A percentile compares a stretch with the other conserved stretches of the same genome.
Conservation (phyloP, 2,888 invertebrate species). For the Schizotus pectinicornis region DNA sequence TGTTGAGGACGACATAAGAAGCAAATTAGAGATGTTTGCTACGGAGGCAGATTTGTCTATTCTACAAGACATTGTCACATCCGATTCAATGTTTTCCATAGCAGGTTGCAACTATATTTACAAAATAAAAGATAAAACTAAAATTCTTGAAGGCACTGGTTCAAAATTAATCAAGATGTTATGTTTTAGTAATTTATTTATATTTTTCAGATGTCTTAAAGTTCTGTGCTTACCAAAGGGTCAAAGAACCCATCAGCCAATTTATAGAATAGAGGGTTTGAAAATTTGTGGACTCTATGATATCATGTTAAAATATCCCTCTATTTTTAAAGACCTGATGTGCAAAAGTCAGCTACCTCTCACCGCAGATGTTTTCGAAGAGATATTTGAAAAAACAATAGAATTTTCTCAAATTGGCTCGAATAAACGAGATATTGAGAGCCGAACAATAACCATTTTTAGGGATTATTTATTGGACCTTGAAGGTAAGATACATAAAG, state of each 20-base stretch:
- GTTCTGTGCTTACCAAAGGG: background rate
- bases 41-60: background rate
- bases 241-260: background rate
- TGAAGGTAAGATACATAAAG: constrained; percentile 3
- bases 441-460: background rate
- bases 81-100: constrained; percentile 17
- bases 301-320: background rate
- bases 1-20: constrained; percentile 17
- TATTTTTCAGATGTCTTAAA: background rate
- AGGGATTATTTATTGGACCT: background rate
- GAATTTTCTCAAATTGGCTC: background rate
- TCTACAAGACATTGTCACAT: constrained; percentile 5
- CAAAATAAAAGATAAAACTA: constrained; percentile 1
- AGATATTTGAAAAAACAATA: constrained; percentile 4
- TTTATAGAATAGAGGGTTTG: constrained; percentile 6
- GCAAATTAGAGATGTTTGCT: background rate
- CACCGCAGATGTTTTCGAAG: background rate
- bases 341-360: background rate
- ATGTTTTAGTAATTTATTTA: background rate
- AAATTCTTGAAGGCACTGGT: constrained; percentile 4
- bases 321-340: background rate
- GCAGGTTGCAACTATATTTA: constrained; percentile 20
- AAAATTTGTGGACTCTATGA: background rate
- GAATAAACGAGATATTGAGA: constrained; percentile 1
- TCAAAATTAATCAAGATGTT: background rate